Evolutionary conservation across 2,113 vertebrate species (phyloP).

Genomic region (Strix aluco): DNA sequence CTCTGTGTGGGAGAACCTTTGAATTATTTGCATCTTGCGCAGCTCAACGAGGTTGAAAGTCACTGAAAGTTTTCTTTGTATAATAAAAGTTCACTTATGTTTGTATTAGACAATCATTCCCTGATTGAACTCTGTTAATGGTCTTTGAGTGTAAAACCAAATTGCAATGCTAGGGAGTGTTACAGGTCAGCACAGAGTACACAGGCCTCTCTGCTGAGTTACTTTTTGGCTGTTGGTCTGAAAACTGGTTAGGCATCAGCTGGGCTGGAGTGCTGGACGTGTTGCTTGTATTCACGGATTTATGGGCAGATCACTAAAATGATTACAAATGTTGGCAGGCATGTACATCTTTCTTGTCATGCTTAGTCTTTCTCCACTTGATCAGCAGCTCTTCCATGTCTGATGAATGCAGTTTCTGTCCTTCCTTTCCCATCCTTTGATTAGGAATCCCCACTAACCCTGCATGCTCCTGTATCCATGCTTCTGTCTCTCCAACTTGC

Average conservation of each 20-base stretch:
- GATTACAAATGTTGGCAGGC: not conserved
- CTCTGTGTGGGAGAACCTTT: not conserved
- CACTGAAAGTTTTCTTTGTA: not conserved
- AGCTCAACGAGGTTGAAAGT: not conserved
- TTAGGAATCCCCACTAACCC: not conserved
- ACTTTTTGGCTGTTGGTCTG: not conserved
- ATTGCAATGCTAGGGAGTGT: not conserved
- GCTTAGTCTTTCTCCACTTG: not conserved
- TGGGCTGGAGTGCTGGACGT: not conserved
- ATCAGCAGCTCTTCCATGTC: not conserved
- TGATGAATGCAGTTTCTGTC: not conserved
- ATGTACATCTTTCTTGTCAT: not conserved
- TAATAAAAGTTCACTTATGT: not conserved
- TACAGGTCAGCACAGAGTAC: not conserved
- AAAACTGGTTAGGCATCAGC: not conserved
- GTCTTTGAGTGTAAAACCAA: not conserved
- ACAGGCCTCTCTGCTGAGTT: not conserved
- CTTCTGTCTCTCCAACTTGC: not conserved
- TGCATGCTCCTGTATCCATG: not conserved
- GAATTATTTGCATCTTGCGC: not conserved
- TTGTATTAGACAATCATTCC: not conserved
- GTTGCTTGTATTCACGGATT: not conserved
- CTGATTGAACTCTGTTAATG: not conserved
- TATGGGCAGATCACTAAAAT: not conserved
- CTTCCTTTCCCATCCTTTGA: not conserved